Conservation (phyloP, 2,888 invertebrate genomes). For the Nemotelus nigrinus region DNA sequence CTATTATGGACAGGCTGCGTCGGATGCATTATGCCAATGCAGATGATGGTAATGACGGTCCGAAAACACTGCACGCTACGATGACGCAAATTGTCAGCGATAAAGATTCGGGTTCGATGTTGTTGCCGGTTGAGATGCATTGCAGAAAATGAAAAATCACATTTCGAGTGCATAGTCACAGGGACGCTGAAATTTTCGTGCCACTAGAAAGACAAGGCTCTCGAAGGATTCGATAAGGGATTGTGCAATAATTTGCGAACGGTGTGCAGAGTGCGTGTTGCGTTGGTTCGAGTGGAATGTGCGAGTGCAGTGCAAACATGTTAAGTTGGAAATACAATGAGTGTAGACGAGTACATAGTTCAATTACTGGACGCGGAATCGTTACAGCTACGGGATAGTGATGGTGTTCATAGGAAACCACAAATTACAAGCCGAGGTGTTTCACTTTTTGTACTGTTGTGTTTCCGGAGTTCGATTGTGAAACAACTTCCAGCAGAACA, state of each 20-base stretch:
- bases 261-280: not conserved
- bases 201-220: not conserved
- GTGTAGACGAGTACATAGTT: not conserved
- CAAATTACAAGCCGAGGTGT: not conserved
- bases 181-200: too few species aligned
- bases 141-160: not conserved
- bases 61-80: constrained; percentile 23
- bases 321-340: not conserved
- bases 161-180: too few species aligned
- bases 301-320: constrained; percentile 12
- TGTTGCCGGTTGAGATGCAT: constrained; percentile 21
- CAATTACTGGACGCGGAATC: constrained; percentile 7
- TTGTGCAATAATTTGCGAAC: constrained; percentile 1
- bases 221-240: not conserved
- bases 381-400: not conserved
- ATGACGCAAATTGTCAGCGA: constrained; percentile 33
- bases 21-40: constrained; percentile 37
- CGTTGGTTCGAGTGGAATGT: not conserved
- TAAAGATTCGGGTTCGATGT: not conserved
- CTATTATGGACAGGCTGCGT: constrained; percentile 20
- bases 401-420: not conserved
- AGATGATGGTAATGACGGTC: constrained; percentile 32
- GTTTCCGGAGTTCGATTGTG: too few species aligned
- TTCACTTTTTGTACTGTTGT: not conserved
- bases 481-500: not conserved